Base-by-base conservation (phyloP, 2,797 vertebrate genomes). In the Pangasius mekongensis region DNA sequence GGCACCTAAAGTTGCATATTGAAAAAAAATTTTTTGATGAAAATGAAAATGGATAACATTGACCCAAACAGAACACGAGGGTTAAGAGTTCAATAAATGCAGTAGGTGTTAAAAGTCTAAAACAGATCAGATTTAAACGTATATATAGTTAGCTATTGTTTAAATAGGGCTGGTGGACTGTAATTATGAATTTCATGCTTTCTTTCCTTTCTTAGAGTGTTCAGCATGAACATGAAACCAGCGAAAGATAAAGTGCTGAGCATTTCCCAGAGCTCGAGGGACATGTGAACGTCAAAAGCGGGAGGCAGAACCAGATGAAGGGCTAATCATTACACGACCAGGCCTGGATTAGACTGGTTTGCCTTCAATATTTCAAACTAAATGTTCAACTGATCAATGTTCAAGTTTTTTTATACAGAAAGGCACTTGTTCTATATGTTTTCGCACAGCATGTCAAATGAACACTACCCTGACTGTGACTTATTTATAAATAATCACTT, bases 171-270 rank as follows among this genome's bases (percentile, higher is more conserved):
- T 78, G 52, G 76, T 56, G 16, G 11, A 24, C 4, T 30, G 54
- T 80, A 82, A 56, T 71, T 27, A 11, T 74, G 20, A 20, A 49
- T 73, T 54, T 47, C 20, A 54, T 56, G 13, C 39, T 49, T 86
- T 86, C 1, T 36, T 86, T 22, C 86, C 49, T 49, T 49, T 47
- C 18, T 69, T 87, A 90, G 89, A 80, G 47, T 88, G 6, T 73
- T 84, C 10, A 87, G 47, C 54, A 18, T 49, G 16, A 86, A 71
- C 1, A 71, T 85, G 74, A 88, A 87, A 64, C 73, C 74, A 24
- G 47, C 7, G 5, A 89, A 86, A n/a, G 78, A 67, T 20, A 80
- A n/a, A 80, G 81, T 83, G 8, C 49, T 43, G 24, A 89, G 85
- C 73, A 67, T 90, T 27, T 27, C 83, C 49, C 20, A 36, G 33